phyloP scores from a whole-genome alignment of 2,113 vertebrate genomes.

The Cranoglanis bouderius region DNA sequence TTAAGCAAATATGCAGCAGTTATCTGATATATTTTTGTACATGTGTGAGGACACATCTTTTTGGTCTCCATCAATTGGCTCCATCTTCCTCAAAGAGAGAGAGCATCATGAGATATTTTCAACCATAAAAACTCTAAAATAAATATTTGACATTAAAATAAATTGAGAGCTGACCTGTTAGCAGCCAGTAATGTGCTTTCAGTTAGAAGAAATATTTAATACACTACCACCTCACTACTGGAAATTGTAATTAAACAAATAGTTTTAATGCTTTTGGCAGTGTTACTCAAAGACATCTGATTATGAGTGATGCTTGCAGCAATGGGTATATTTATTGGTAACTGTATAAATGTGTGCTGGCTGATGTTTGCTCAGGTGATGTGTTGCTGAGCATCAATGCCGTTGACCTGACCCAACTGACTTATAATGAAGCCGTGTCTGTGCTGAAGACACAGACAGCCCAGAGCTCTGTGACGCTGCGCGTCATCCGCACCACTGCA shows the following conservation, averaged over 20 bases:
- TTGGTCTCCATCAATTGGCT: background rate
- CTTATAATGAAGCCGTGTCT: constrained; percentile 85
- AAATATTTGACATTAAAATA: background rate
- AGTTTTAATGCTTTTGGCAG: background rate
- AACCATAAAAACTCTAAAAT: background rate
- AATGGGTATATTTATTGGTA: background rate
- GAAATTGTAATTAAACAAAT: background rate
- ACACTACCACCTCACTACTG: background rate
- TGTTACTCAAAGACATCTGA: background rate
- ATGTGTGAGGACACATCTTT: background rate
- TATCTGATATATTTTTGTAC: background rate
- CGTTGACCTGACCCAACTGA: constrained; percentile 84
- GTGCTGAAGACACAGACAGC: constrained; percentile 86
- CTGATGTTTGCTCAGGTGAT: constrained; percentile 73
- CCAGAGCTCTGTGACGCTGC: constrained; percentile 78
- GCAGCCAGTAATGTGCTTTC: background rate
- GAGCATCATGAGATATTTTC: background rate
- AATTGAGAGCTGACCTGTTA: background rate
- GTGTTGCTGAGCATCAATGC: constrained; percentile 87
- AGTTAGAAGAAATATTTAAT: background rate
- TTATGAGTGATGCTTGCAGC: background rate
- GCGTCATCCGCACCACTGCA: constrained; percentile 78
- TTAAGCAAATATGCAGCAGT: background rate
- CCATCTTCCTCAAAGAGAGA: background rate
- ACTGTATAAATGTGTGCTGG: background rate